Evolutionary conservation across 2,888 invertebrate genomes (phyloP).

Genomic region (Girardia tigrina): DNA sequence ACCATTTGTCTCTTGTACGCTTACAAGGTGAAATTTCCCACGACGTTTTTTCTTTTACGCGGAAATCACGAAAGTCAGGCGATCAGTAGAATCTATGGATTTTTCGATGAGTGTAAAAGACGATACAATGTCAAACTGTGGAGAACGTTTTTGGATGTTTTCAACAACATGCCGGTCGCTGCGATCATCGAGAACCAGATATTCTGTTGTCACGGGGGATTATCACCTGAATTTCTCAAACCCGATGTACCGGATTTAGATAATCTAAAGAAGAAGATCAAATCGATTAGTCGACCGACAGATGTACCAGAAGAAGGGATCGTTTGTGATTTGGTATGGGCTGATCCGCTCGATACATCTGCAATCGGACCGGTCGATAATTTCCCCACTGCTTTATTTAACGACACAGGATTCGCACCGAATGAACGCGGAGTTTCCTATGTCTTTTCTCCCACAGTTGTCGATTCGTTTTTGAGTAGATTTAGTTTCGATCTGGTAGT

Average conservation of each 20-base stretch:
- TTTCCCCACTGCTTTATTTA: conserved; percentile 27
- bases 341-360: conserved; percentile 30
- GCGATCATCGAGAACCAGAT: conserved; percentile 50
- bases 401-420: conserved; percentile 35
- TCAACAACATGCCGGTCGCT: conserved; percentile 52
- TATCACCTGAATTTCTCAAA: conserved; percentile 48
- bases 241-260: conserved; percentile 30
- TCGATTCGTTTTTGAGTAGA: conserved; percentile 33
- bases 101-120: conserved; percentile 51
- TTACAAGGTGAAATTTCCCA: conserved; percentile 53
- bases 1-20: conserved; percentile 50
- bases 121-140: conserved; percentile 48
- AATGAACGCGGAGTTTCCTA: conserved; percentile 35
- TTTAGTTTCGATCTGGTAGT: conserved; percentile 34
- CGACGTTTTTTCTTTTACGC: conserved; percentile 53
- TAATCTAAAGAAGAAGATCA: conserved; percentile 32
- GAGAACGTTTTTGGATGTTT: conserved; percentile 50
- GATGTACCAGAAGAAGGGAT: conserved; percentile 35
- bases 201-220: conserved; percentile 52
- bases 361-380: conserved; percentile 21
- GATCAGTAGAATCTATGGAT: conserved; percentile 52
- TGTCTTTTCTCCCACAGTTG: conserved; percentile 36
- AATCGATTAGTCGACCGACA: conserved; percentile 28
- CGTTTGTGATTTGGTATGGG: conserved; percentile 34
- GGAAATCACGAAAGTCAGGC: conserved; percentile 51